Evolutionary conservation across 92 coral and sea anemone genomes (phyloP).

Genomic region (Umimayanthus kanabou): DNA sequence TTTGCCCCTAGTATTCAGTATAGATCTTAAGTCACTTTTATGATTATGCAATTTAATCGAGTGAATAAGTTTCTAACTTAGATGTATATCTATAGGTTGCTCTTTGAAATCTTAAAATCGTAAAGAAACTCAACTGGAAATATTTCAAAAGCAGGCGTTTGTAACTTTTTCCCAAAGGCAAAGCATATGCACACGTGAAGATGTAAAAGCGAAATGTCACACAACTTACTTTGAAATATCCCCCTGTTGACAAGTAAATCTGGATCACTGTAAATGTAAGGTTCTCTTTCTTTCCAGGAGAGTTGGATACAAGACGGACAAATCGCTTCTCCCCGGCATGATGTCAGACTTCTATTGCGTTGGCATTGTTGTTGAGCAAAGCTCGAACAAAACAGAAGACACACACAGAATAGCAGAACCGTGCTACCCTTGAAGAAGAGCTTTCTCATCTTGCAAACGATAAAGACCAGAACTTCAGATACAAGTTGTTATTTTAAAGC

Average conservation of each 20-base stretch:
- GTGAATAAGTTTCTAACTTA: too few species aligned
- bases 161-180: too few species aligned
- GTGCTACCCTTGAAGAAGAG: neutral
- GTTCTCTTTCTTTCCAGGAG: neutral
- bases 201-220: neutral
- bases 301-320: constrained; percentile 10
- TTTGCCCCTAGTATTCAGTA: too few species aligned
- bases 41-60: too few species aligned
- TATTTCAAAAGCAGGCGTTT: too few species aligned
- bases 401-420: neutral
- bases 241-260: neutral
- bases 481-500: neutral
- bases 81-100: too few species aligned
- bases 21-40: too few species aligned
- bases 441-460: neutral
- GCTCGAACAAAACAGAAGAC: neutral
- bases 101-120: too few species aligned
- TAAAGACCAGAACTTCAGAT: neutral
- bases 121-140: too few species aligned
- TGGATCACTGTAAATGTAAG: neutral
- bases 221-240: constrained; percentile 7
- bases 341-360: neutral
- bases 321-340: neutral
- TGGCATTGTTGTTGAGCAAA: neutral
- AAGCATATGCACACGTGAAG: neutral